phyloP scores from a whole-genome alignment of 2,888 invertebrate species.

The Archaeoteleia sp. region DNA sequence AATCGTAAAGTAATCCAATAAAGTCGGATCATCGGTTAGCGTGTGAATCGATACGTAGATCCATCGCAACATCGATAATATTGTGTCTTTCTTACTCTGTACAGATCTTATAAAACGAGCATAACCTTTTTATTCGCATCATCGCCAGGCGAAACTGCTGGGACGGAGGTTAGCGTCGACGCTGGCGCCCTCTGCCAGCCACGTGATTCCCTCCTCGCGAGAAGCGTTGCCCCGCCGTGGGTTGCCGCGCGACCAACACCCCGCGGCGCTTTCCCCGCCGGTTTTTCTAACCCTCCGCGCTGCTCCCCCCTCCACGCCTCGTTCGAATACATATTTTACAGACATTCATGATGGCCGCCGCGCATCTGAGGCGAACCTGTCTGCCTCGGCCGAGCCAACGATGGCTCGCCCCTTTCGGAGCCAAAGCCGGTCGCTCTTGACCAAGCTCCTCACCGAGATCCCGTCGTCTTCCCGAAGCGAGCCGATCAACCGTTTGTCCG shows the following conservation, averaged over 20 bases:
- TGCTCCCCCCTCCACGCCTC: constrained; percentile 55
- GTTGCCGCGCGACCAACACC: constrained; percentile 16
- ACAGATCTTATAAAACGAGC: not conserved
- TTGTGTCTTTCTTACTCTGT: constrained; percentile 41
- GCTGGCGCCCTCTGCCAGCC: constrained; percentile 32
- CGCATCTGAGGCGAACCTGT: constrained; percentile 74
- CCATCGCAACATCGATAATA: constrained; percentile 43
- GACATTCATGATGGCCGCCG: constrained; percentile 75
- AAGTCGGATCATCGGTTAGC: no score
- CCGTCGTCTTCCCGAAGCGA: constrained; percentile 34
- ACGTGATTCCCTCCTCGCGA: constrained; percentile 26
- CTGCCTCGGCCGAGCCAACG: constrained; percentile 58
- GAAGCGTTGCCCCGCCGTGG: constrained; percentile 18
- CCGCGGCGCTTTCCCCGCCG: constrained; percentile 61
- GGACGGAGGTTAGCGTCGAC: constrained; percentile 30
- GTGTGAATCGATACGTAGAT: not conserved
- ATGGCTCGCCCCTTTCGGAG: constrained; percentile 59
- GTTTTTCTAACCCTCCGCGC: constrained; percentile 61
- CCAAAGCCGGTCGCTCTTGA: constrained; percentile 33
- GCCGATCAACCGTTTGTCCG: constrained; percentile 42
- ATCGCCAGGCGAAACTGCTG: constrained; percentile 48
- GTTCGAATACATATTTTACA: constrained; percentile 74
- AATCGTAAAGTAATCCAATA: no score
- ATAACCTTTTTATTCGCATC: constrained; percentile 48
- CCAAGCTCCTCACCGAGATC: constrained; percentile 49